phyloP scores from a whole-genome alignment of 2,888 invertebrate species.

The Temnothorax rugatulus region DNA sequence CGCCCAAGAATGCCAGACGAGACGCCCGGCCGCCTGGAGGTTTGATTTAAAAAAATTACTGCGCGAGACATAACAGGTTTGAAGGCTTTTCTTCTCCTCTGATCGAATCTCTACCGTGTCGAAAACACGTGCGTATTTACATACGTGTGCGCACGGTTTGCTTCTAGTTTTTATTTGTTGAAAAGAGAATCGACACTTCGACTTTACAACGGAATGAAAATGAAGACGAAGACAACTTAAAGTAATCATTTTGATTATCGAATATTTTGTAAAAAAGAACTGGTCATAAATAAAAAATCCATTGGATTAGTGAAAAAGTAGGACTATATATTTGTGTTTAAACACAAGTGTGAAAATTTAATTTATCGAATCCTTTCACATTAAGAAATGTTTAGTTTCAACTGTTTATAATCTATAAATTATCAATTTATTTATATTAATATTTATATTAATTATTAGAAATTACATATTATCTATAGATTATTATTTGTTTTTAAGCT shows the following conservation, averaged over 20 bases:
- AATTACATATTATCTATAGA: neutral
- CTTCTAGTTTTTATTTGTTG: slow-evolving; percentile 6
- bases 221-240: neutral
- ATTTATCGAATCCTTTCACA: neutral
- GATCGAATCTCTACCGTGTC: slow-evolving; percentile 37
- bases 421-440: neutral
- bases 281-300: neutral
- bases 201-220: slow-evolving; percentile 7
- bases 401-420: neutral
- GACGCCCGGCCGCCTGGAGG: neutral
- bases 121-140: slow-evolving; percentile 20
- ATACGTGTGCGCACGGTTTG: neutral
- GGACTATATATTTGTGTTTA: neutral
- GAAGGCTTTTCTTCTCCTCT: slow-evolving; percentile 5
- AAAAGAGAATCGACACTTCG: neutral
- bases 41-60: slow-evolving; percentile 52
- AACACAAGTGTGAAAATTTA: neutral
- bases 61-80: slow-evolving; percentile 12
- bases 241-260: neutral
- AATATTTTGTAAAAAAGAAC: neutral
- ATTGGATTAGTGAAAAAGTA: neutral
- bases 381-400: neutral
- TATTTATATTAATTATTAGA: neutral
- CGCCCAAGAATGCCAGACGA: slow-evolving; percentile 35
- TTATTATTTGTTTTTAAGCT: neutral